phyloP scores from a whole-genome alignment of 2,797 vertebrate species.

The Chelon auratus region DNA sequence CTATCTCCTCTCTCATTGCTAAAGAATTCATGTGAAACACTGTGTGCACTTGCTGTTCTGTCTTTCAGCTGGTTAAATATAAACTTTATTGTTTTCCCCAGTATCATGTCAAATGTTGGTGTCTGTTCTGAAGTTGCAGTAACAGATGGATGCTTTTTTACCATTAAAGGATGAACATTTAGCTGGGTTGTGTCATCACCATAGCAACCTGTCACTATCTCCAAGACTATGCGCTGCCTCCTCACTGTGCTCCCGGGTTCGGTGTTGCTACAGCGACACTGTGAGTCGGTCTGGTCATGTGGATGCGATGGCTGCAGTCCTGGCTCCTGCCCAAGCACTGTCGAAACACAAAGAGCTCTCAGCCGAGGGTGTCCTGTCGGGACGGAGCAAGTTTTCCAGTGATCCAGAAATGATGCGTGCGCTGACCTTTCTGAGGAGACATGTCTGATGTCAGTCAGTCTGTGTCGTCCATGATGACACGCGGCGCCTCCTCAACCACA shows the following conservation, averaged over 20 bases:
- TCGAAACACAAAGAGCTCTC: background rate
- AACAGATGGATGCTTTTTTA: background rate
- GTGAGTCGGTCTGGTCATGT: conserved; percentile 31
- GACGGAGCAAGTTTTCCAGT: background rate
- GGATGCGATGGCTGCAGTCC: background rate
- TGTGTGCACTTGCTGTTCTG: too few relatives aligned
- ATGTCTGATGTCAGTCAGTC: conserved; percentile 5
- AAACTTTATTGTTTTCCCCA: too few relatives aligned
- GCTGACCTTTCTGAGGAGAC: conserved; percentile 8
- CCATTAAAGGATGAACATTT: background rate
- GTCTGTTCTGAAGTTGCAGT: background rate
- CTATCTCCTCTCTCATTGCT: too few relatives aligned
- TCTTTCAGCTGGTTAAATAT: too few relatives aligned
- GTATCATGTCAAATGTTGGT: too few relatives aligned
- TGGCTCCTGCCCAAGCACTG: background rate
- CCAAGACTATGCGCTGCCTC: background rate
- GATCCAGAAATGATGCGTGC: conserved; percentile 2
- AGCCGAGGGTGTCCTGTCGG: background rate
- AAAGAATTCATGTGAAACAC: too few relatives aligned
- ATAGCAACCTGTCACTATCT: conserved; percentile 19
- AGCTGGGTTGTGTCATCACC: conserved; percentile 17
- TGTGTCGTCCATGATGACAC: conserved; percentile 13
- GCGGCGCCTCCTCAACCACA: conserved; percentile 38
- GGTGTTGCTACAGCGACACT: conserved; percentile 48
- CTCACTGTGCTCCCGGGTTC: background rate